Conservation (phyloP, 1,140 invertebrate species). For the Trichoplusia ni region DNA sequence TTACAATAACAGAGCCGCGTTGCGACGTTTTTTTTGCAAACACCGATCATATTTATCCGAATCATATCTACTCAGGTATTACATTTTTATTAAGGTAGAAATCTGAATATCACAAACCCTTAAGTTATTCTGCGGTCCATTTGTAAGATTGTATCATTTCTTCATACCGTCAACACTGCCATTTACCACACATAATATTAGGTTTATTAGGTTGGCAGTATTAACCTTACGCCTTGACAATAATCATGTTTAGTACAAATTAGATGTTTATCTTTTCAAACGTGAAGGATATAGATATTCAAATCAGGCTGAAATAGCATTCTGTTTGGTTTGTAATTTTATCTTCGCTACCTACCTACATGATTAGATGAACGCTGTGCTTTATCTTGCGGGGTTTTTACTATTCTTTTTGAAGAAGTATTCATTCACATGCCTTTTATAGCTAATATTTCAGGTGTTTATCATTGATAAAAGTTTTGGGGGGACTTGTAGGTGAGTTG, state of each 20-base stretch:
- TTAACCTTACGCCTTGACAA: neutral
- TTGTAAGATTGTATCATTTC: no score
- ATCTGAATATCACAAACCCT: no score
- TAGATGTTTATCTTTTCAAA: no score
- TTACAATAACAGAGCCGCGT: no score
- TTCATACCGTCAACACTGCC: no score
- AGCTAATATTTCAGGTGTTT: no score
- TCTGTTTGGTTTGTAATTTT: conserved; percentile 5
- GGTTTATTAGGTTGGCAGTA: conserved; percentile 4
- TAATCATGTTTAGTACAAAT: no score
- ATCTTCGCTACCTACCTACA: conserved; percentile 9
- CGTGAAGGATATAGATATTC: neutral
- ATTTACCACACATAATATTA: neutral
- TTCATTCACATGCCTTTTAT: conserved; percentile 11
- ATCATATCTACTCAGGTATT: no score
- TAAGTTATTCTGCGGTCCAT: no score
- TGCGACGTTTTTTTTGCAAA: no score
- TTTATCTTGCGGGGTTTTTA: conserved; percentile 22
- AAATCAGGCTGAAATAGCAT: neutral
- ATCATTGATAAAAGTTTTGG: no score
- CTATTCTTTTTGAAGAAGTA: conserved; percentile 16
- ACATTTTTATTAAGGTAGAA: no score
- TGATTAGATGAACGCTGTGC: conserved; percentile 12
- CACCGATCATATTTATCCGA: neutral
- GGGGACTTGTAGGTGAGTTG: conserved; percentile 6